Conservation (phyloP, 2,113 vertebrate genomes). For the Chrysochloris asiatica region DNA sequence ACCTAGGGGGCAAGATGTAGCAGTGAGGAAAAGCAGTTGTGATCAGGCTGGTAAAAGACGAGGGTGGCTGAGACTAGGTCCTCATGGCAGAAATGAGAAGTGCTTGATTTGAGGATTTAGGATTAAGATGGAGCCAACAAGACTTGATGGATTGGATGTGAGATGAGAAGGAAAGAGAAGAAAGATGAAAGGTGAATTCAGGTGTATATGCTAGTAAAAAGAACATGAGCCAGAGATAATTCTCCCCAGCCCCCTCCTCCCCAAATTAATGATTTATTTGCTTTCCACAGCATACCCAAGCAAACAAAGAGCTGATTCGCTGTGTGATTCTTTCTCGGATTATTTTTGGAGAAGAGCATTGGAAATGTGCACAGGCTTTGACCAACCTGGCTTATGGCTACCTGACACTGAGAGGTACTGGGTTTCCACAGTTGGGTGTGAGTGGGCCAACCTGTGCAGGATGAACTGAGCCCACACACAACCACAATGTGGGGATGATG, state of each 20-base stretch:
- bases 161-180: background rate
- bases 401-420: slow-evolving; percentile 75
- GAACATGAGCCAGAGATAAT: background rate
- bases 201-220: background rate
- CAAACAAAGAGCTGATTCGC: slow-evolving; percentile 74
- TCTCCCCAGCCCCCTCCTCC: background rate
- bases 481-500: no score
- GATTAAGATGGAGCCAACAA: background rate
- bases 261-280: background rate
- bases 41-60: background rate
- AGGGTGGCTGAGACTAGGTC: background rate
- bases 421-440: background rate
- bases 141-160: background rate
- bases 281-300: slow-evolving; percentile 65
- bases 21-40: background rate
- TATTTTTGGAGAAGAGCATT: slow-evolving; percentile 77
- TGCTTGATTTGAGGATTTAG: background rate
- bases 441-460: background rate
- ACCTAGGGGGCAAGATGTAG: no score
- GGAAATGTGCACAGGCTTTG: slow-evolving; percentile 77
- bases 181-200: background rate
- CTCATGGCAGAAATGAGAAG: background rate
- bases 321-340: slow-evolving; percentile 76
- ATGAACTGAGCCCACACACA: background rate
- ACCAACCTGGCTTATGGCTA: slow-evolving; percentile 77